Base-by-base conservation (phyloP, 2,888 invertebrate species). In the Chelonus formosanus region DNA sequence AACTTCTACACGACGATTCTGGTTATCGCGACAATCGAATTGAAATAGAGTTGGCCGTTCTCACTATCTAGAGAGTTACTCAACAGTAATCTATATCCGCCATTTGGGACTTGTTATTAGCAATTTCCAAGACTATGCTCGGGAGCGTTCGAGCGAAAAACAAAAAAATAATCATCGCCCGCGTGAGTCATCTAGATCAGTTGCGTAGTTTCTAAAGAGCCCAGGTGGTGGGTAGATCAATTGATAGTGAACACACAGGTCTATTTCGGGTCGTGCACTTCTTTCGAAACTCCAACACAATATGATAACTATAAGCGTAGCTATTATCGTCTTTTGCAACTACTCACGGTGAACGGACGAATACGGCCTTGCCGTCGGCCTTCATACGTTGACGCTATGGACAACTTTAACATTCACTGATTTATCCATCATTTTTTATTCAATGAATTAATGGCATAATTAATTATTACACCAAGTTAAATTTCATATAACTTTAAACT, bases 301-400 rank as follows among this genome's bases (percentile, higher is more conserved):
- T 58, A 62, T 68, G 65, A 59, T 43, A 52, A 56, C 64, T 58
- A 58, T 67, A 64, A 62, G 54, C 54, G 61, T 58, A 52, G 62
- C 62, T 64, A 67, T 71, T 69, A 68, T 67, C 63, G 67, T 62
- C 61, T 67, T 62, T 60, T 55, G 63, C 47, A 64, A 62, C 65
- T 59, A 62, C 61, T 64, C 70, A 67, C 68, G 65, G 70, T 74
- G 76, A 76, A 75, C 67, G 75, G 69, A 74, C 73, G 67, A 65
- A 32, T 61, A 66, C 71, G 72, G 61, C 75, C 75, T 76, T 76
- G 74, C 72, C 71, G 68, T 66, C 75, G 75, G 70, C 75, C 74
- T 76, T 76, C 74, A 67, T 55, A 62, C 62, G 65, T 45, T 65
- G 65, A 70, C 67, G 62, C 50, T 65, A 20, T 20, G 59, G 67